phyloP scores from a whole-genome alignment of 2,888 invertebrate species.

The Torymus auratus region DNA sequence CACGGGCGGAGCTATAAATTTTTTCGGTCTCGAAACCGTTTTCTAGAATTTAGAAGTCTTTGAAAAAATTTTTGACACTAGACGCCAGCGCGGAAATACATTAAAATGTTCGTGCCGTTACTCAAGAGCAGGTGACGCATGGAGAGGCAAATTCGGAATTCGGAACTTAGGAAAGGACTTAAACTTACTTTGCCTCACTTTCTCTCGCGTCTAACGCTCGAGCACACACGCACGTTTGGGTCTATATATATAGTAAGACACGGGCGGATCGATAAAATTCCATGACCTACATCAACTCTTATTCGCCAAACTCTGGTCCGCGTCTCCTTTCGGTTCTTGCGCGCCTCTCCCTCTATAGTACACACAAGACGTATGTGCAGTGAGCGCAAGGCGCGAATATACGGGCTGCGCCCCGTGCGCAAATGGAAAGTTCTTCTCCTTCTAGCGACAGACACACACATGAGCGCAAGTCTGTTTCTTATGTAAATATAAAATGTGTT shows the following conservation, averaged over 20 bases:
- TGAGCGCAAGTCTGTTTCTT: conserved; percentile 47
- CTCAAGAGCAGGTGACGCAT: background rate
- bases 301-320: background rate
- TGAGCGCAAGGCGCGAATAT: too few species aligned
- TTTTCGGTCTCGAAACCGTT: too few species aligned
- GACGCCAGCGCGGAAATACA: too few species aligned
- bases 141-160: background rate
- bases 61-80: too few species aligned
- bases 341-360: too few species aligned
- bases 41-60: too few species aligned
- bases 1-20: too few species aligned
- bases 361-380: too few species aligned
- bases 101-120: too few species aligned
- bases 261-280: conserved; percentile 22
- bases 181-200: conserved; percentile 2
- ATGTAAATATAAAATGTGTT: conserved; percentile 58
- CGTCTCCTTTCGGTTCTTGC: too few species aligned
- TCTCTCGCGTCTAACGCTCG: conserved; percentile 17
- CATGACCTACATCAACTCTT: conserved; percentile 9
- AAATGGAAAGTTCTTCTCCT: conserved; percentile 58
- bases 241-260: too few species aligned
- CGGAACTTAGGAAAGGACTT: conserved; percentile 1
- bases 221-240: too few species aligned
- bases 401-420: background rate
- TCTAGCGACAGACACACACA: conserved; percentile 7